Evolutionary conservation across 2,113 vertebrate species (phyloP), one percentile per base, ranked within the genome.

Genomic region (Gambusia affinis): DNA sequence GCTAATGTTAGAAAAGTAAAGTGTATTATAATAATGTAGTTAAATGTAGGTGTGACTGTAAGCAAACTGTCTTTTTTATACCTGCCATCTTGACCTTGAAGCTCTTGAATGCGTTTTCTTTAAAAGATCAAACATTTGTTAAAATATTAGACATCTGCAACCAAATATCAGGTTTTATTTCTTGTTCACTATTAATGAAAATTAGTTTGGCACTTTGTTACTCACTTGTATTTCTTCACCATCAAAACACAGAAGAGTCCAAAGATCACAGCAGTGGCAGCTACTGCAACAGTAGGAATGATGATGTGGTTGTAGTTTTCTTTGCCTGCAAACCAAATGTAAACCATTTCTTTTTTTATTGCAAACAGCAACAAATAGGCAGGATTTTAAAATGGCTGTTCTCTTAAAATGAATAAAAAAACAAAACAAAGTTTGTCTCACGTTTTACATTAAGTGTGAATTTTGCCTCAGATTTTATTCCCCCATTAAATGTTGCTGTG

Each of bases 221-320:
- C 92, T 88, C 66, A 94, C 92, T 84, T 93, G 85, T 94, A 94
- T 77, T 81, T 93, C 76, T 91, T 94, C 22, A 54, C 33, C 78
- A 93, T 76, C 0, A 93, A 28, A 69, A 91, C 66, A 75, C 88
- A 91, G 28, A 91, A 0, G 0, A 64, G 64, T 83, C 79, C 81
- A 79, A 94, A 88, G 19, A 93, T 19, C 31, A 74, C 28, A 22
- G 82, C 68, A 0, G 67, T 85, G 12, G 44, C 84, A 12, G 77
- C 2, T 1, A 60, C 89, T 62, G 80, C 87, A 0, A 51, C 31
- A 17, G 81, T 2, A 27, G 93, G 92, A 75, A 93, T 87, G 75
- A 94, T 79, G 72, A 94, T 91, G 78, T 94, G 68, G 27, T 76
- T 73, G 1, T 86, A 68, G 70, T 79, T 88, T 79, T 60, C 30